Evolutionary conservation across 2,797 vertebrate genomes (phyloP).

Genomic region (Gila robusta): DNA sequence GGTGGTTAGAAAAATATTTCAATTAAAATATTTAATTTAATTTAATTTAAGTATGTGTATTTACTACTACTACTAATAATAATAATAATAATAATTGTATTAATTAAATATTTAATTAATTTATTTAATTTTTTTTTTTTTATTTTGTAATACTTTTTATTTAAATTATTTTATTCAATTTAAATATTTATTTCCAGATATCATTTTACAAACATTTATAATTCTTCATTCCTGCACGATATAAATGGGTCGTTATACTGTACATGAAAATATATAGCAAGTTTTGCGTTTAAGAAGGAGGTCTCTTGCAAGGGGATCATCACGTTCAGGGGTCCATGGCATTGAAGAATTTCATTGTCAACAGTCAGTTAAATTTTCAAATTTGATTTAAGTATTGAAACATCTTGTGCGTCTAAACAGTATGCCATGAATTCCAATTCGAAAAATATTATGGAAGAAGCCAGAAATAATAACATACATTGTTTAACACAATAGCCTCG

Average conservation of each 20-base stretch:
- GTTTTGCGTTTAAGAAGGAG: neutral
- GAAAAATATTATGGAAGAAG: neutral
- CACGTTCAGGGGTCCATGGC: neutral
- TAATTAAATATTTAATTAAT: neutral
- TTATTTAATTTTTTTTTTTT: neutral
- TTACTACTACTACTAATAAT: neutral
- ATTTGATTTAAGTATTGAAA: neutral
- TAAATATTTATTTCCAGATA: neutral
- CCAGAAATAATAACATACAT: neutral
- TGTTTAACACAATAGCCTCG: neutral
- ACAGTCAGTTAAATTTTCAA: neutral
- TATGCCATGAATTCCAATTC: neutral
- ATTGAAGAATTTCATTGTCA: neutral
- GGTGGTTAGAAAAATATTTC: neutral
- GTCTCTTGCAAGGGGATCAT: neutral
- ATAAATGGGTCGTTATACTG: neutral
- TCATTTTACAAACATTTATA: neutral
- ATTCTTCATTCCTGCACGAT: neutral
- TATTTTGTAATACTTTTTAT: neutral
- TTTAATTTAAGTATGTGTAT: neutral
- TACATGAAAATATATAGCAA: neutral
- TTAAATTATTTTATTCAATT: neutral
- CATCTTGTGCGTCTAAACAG: neutral
- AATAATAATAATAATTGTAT: neutral
- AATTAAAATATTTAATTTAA: neutral